phyloP scores from a whole-genome alignment of 1,140 invertebrate species.

The Ostrea edulis region DNA sequence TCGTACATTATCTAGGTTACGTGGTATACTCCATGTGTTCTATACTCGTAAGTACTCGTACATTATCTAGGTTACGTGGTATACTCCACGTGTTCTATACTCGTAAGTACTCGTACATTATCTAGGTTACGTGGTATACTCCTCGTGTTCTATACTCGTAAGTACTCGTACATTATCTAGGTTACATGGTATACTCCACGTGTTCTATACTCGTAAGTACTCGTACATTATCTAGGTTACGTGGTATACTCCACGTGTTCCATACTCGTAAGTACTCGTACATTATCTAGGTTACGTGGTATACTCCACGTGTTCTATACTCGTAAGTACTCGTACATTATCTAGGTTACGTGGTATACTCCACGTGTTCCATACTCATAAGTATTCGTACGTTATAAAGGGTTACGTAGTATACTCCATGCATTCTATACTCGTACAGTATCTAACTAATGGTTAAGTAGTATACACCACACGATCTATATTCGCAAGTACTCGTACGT shows the following conservation, averaged over 20 bases:
- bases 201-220: conserved; percentile 93
- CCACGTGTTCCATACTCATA: conserved; percentile 97
- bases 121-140: conserved; percentile 98
- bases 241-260: conserved; percentile 99
- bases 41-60: no score
- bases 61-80: conserved; percentile 87
- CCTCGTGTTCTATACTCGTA: conserved; percentile 86
- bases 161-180: conserved; percentile 76
- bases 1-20: conserved; percentile 83
- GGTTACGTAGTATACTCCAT: no score
- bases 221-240: conserved; percentile 86
- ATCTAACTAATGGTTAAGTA: no score
- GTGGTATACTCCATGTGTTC: conserved; percentile 96
- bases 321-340: conserved; percentile 82
- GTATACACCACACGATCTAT: no score
- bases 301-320: conserved; percentile 98
- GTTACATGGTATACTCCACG: conserved; percentile 98
- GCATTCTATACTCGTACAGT: no score
- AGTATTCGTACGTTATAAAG: conserved; percentile 68
- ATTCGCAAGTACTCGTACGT: no score
- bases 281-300: conserved; percentile 94
- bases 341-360: no score
- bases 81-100: conserved; percentile 93
- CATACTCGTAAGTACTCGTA: conserved; percentile 85
- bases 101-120: conserved; percentile 78